These are phyloP conservation scores for Agrotis segetum DNA, from an alignment of 2,888 invertebrate species.

Conservation along the genomic window DNA sequence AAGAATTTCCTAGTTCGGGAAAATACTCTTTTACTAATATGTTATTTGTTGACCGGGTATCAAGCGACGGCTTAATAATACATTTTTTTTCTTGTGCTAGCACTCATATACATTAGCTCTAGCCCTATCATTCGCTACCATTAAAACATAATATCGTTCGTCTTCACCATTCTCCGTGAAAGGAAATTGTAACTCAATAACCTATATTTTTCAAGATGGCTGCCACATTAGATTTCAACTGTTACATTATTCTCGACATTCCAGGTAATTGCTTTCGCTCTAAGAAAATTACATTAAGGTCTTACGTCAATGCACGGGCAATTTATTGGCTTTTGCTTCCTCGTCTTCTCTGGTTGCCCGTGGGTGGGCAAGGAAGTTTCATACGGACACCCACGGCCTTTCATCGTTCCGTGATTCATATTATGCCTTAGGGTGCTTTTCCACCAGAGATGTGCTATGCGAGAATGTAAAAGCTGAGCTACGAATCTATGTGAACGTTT, in stretches of 20 bases:
- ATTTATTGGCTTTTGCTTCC: slow-evolving; percentile 68
- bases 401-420: slow-evolving; percentile 87
- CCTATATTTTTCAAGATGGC: slow-evolving; percentile 50
- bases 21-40: too few relatives aligned
- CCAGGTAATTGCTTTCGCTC: slow-evolving; percentile 54
- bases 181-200: slow-evolving; percentile 16
- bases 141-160: not conserved
- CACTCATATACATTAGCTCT: not conserved
- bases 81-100: not conserved
- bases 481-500: too few relatives aligned
- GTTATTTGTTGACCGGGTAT: too few relatives aligned
- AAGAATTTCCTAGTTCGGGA: too few relatives aligned
- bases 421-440: slow-evolving; percentile 61
- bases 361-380: slow-evolving; percentile 88
- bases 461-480: too few relatives aligned
- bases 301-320: slow-evolving; percentile 57
- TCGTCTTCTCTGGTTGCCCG: slow-evolving; percentile 72
- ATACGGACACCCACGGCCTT: slow-evolving; percentile 84
- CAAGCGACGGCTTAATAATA: not conserved
- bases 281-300: slow-evolving; percentile 59
- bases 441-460: too few relatives aligned
- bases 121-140: not conserved
- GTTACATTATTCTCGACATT: slow-evolving; percentile 56
- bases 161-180: not conserved
- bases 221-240: slow-evolving; percentile 31